Evolutionary conservation across 2,888 invertebrate genomes (phyloP), one percentile per base, ranked within the genome.

Genomic region (Cantharis rustica): DNA sequence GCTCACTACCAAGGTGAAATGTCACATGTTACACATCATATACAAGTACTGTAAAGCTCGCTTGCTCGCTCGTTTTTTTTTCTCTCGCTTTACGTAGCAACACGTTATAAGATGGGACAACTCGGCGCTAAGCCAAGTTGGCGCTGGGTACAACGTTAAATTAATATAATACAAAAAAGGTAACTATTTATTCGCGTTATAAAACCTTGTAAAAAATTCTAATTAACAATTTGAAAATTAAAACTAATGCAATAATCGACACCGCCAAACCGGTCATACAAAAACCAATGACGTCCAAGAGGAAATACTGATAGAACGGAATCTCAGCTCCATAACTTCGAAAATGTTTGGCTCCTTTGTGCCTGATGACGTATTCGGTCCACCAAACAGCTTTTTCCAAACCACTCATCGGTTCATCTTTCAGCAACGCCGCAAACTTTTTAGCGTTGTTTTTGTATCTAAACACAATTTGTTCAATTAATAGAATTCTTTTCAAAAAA

Each of bases 401-500:
- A 23, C 72, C 72, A 13, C 64, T 72, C 72, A 72, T 72, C 5
- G 72, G 72, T 27, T 72, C 64, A 17, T 72, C 72, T 4, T 15
- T 31, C 17, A 26, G 15, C 11, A 72, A 26, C 15, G 16, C 16
- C 7, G 20, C 72, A 16, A n/a, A 31, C 31, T 31, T 31, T 31
- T 31, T 11, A 11, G 1, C 31, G 13, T 31, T 31, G 4, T 13
- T 31, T 13, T 47, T 66, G 17, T 72, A 70, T 61, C 70, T 71
- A 16, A 20, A 70, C 16, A 2, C 10, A 47, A 15, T 17, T 16
- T 16, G 11, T 26, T 31, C 9, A 9, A 10, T n/a, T 23, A 7
- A 23, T 7, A 7, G 4, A 23, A 23, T 23, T 2, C 20, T 3
- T 20, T 20, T 20, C 20, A 20, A 90, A 71, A 0, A 90, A 16